Percentiles rank a stretch among this genome's conserved stretches.
Conservation (phyloP, 2,797 vertebrate genomes). For the Holocentrus rufus region DNA sequence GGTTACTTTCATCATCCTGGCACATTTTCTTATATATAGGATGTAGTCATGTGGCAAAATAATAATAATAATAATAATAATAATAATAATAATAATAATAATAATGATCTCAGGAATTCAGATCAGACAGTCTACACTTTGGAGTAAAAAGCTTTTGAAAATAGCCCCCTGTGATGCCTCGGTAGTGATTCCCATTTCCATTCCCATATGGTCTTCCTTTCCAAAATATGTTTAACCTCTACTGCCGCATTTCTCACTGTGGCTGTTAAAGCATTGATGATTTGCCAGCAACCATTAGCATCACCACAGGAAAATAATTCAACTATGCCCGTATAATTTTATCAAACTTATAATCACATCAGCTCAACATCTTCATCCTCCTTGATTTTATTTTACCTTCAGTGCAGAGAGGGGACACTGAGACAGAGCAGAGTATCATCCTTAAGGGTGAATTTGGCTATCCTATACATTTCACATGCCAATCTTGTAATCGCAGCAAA, state of each 20-base stretch:
- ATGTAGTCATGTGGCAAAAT: conserved; percentile 21
- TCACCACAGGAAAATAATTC: conserved; percentile 32
- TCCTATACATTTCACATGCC: not conserved
- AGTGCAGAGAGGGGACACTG: too few relatives aligned
- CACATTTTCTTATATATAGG: conserved; percentile 35
- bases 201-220: conserved; percentile 15
- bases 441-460: not conserved
- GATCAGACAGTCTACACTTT: conserved; percentile 77
- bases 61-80: not conserved
- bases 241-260: conserved; percentile 16
- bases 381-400: too few relatives aligned
- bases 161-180: conserved; percentile 81
- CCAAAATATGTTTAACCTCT: not conserved
- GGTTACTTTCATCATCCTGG: conserved; percentile 84
- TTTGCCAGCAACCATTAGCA: conserved; percentile 61
- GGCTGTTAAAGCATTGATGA: conserved; percentile 19
- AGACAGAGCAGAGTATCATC: not conserved
- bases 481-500: too few relatives aligned
- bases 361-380: too few relatives aligned
- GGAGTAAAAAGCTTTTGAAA: conserved; percentile 87
- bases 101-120: conserved; percentile 46
- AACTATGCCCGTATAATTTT: not conserved
- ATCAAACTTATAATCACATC: not conserved
- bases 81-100: not conserved
- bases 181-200: conserved; percentile 57